Evolutionary conservation across 2,888 invertebrate species (phyloP).

Genomic region (Acleris holmiana): DNA sequence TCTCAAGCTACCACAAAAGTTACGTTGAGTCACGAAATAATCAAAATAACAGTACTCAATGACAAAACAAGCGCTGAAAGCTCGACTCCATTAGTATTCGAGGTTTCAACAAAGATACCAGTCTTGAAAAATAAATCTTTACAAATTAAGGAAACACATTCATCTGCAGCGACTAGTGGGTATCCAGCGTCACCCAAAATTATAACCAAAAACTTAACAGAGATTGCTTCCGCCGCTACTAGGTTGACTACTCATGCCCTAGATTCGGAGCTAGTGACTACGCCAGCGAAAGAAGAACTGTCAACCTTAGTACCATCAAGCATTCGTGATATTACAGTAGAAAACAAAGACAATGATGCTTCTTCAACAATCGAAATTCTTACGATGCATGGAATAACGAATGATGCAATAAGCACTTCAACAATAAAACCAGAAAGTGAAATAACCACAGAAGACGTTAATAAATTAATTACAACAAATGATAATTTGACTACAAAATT

Average conservation of each 20-base stretch:
- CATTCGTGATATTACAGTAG: conserved; percentile 5
- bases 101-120: conserved; percentile 64
- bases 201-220: not conserved
- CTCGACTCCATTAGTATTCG: conserved; percentile 50
- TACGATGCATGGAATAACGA: conserved; percentile 2
- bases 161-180: not conserved
- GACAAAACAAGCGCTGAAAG: conserved; percentile 47
- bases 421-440: conserved; percentile 33
- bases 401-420: conserved; percentile 6
- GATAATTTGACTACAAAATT: conserved; percentile 40
- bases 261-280: not conserved
- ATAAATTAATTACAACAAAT: conserved; percentile 36
- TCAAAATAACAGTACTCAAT: conserved; percentile 59
- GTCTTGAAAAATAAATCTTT: conserved; percentile 46
- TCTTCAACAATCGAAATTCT: not conserved
- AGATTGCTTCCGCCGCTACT: conserved; percentile 3
- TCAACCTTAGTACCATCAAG: not conserved
- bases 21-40: conserved; percentile 53
- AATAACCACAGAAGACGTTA: conserved; percentile 5
- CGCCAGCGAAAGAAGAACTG: not conserved
- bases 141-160: not conserved
- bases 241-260: conserved; percentile 6
- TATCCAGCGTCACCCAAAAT: conserved; percentile 17
- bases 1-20: conserved; percentile 36
- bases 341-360: conserved; percentile 3